phyloP scores from a whole-genome alignment of 64 coral and sea anemone genomes.

The Porites australiensis region DNA sequence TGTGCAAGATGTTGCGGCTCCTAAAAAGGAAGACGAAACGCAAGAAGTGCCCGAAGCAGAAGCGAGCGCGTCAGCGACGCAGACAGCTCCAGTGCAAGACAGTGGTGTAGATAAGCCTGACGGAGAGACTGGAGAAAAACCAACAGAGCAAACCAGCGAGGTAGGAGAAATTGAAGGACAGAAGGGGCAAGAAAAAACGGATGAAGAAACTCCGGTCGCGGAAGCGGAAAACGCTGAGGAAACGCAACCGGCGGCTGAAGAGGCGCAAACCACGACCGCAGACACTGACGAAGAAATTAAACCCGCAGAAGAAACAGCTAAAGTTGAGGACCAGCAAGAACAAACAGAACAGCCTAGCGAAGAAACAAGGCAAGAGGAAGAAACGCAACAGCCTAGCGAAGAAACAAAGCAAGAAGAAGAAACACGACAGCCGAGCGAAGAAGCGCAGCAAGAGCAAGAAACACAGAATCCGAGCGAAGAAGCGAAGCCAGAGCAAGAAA shows the following conservation, averaged over 20 bases:
- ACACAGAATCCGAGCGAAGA: too few relatives aligned
- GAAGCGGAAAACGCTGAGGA: constrained; percentile 25
- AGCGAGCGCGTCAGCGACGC: neutral
- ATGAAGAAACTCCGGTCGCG: neutral
- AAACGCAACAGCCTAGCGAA: too few relatives aligned
- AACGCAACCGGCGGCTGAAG: constrained; percentile 1
- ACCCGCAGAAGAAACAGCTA: constrained; percentile 9
- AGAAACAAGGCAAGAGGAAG: too few relatives aligned
- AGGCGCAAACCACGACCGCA: neutral
- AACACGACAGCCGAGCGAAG: too few relatives aligned
- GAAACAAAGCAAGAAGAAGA: too few relatives aligned
- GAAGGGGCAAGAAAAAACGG: neutral
- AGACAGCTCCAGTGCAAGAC: neutral
- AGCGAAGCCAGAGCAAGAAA: too few relatives aligned
- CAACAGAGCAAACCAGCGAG: constrained; percentile 16
- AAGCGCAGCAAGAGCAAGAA: too few relatives aligned
- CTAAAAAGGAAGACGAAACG: neutral
- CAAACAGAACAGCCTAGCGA: too few relatives aligned
- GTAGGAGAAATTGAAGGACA: neutral
- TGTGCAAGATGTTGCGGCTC: neutral
- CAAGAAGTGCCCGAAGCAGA: neutral
- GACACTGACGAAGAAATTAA: constrained; percentile 22
- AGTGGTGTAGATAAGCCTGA: neutral
- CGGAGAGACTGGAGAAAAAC: neutral
- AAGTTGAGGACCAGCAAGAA: neutral